These are phyloP conservation scores for Nephrotoma flavescens DNA, from an alignment of 2,888 invertebrate species.

Conservation along the genomic window DNA sequence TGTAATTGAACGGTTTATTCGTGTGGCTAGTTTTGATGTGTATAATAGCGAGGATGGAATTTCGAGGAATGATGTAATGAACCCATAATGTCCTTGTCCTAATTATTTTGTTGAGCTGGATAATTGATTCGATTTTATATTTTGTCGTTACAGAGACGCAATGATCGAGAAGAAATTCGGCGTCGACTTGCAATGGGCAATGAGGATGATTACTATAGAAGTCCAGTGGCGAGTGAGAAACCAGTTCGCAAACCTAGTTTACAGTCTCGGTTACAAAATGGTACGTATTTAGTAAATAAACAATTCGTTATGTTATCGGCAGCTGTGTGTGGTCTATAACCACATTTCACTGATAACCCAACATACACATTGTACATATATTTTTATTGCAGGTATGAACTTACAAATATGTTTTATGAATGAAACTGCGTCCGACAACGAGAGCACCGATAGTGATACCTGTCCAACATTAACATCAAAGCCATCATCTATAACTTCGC, in stretches of 20 bases:
- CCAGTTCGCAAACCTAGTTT: slow-evolving; percentile 73
- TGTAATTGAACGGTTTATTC: neutral
- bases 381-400: slow-evolving; percentile 59
- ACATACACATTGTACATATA: neutral
- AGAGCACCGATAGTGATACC: slow-evolving; percentile 59
- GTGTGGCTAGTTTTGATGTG: neutral
- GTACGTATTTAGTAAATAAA: slow-evolving; percentile 27
- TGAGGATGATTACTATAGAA: slow-evolving; percentile 55
- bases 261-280: slow-evolving; percentile 74
- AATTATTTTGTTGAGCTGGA: neutral
- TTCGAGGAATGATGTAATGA: neutral
- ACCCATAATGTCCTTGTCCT: neutral
- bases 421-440: slow-evolving; percentile 73
- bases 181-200: slow-evolving; percentile 74
- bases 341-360: neutral
- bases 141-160: slow-evolving; percentile 53
- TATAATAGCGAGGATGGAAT: neutral
- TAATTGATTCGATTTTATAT: neutral
- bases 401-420: slow-evolving; percentile 94
- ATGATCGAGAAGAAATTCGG: slow-evolving; percentile 85
- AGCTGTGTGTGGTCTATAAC: slow-evolving; percentile 1
- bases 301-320: slow-evolving; percentile 21
- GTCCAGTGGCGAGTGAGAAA: slow-evolving; percentile 36
- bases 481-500: slow-evolving; percentile 9
- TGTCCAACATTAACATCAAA: slow-evolving; percentile 22